Base-by-base conservation (phyloP, 2,888 invertebrate genomes). In the Scaptomyza tumidula region DNA sequence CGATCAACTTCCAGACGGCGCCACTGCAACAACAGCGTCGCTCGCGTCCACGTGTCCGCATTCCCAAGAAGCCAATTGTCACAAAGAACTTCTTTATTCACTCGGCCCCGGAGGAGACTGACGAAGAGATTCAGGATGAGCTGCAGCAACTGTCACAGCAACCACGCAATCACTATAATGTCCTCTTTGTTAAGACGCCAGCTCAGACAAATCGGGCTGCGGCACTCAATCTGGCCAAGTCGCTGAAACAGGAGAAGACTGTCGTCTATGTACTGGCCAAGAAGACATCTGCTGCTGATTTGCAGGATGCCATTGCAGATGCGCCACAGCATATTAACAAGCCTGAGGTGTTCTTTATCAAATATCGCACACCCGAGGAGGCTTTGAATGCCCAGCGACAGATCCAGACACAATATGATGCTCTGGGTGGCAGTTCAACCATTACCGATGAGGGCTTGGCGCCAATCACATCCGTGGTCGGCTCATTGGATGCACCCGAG, bases 281-380 rank as follows among this genome's bases (percentile, higher is more conserved):
- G 86, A 92, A 92, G 78, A 90, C 91, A 0, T 80, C 90, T 0
- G 89, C 91, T 3, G 52, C 90, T 16, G 91, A 91, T 50, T 63
- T 91, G 60, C 91, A 91, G 70, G 90, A 91, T 11, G 90, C 91
- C 53, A 81, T 90, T 13, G 81, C 88, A 54, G 90, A 91, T 35
- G 85, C 88, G 3, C 91, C 91, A 31, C 90, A 91, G 53, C 79
- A 82, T 29, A 85, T 91, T 43, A 90, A 84, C 69, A 92, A 92
- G 71, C 92, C 92, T 13, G 92, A 92, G 71, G 92, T 92, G 56
- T 92, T 91, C 90, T 92, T 92, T 77, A 92, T 92, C 64, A 92
- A 92, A 67, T 92, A 92, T 54, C 91, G 91, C 59, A 92, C 91
- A 0, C 89, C 91, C 19, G 91, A 91, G 77, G 92, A 92, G 71